Percentiles rank a stretch among this genome's conserved stretches.
These are phyloP conservation scores for Cyclopterus lumpus DNA, from an alignment of 2,797 vertebrate genomes.

Conservation along the genomic window DNA sequence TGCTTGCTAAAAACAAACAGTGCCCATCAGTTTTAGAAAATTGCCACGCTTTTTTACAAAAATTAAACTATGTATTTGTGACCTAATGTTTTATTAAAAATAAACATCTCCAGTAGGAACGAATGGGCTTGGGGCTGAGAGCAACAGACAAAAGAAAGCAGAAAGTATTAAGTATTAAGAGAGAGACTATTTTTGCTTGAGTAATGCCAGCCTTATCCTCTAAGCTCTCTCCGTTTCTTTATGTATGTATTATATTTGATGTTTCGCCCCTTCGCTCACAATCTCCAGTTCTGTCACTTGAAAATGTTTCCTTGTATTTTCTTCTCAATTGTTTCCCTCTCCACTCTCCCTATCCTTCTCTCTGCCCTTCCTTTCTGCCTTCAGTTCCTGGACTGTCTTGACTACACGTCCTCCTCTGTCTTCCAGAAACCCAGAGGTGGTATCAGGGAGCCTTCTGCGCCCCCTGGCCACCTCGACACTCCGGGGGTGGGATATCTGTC, in stretches of 20 bases:
- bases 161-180: not conserved
- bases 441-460: slow-evolving; percentile 87
- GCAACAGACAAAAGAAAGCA: not conserved
- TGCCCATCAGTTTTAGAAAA: not conserved
- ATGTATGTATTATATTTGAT: not conserved
- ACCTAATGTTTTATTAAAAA: not conserved
- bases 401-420: slow-evolving; percentile 87
- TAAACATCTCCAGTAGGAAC: not conserved
- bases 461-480: slow-evolving; percentile 86
- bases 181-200: not conserved
- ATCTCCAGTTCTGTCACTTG: slow-evolving; percentile 21
- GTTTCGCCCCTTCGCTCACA: not conserved
- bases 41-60: not conserved
- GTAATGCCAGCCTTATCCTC: not conserved
- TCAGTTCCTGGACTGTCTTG: slow-evolving; percentile 86
- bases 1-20: not conserved
- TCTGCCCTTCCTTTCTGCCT: slow-evolving; percentile 45
- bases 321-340: slow-evolving; percentile 12
- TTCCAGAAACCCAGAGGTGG: slow-evolving; percentile 91
- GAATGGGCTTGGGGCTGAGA: not conserved
- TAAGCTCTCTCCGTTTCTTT: not conserved
- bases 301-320: slow-evolving; percentile 3
- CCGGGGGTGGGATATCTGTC: slow-evolving; percentile 85
- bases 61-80: not conserved
- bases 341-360: not conserved